phyloP scores from a whole-genome alignment of 2,797 vertebrate genomes.

The Lithobates pipiens region DNA sequence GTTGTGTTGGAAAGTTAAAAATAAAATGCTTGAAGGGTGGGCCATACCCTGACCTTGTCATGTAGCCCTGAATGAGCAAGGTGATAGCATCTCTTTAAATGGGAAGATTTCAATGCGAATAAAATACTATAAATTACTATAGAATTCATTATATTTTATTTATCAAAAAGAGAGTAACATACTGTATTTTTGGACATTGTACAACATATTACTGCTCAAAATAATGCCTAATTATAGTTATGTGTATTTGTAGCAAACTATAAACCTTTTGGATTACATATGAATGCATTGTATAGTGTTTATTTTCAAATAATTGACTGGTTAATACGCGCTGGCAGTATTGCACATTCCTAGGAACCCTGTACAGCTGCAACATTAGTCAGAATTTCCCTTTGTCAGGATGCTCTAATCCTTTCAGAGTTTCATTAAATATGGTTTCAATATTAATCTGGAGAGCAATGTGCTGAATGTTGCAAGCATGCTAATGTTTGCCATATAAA shows the following conservation, averaged over 20 bases:
- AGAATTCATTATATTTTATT: not conserved
- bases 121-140: not conserved
- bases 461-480: constrained; percentile 79
- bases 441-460: constrained; percentile 81
- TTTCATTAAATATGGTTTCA: constrained; percentile 82
- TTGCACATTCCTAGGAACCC: constrained; percentile 69
- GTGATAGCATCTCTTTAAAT: too few relatives aligned
- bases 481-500: constrained; percentile 76
- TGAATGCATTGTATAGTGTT: constrained; percentile 67
- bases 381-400: constrained; percentile 77
- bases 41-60: too few relatives aligned
- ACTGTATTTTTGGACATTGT: not conserved
- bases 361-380: constrained; percentile 74
- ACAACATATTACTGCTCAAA: not conserved
- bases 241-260: constrained; percentile 9
- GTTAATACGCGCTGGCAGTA: constrained; percentile 74
- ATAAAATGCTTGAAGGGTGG: not conserved
- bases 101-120: too few relatives aligned
- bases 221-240: not conserved
- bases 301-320: constrained; percentile 71
- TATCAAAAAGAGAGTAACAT: not conserved
- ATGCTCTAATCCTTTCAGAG: constrained; percentile 77
- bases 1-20: not conserved
- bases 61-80: too few relatives aligned
- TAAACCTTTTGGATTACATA: constrained; percentile 45